Base-by-base conservation (phyloP, 2,888 invertebrate genomes). In the Drosophila prolongata region DNA sequence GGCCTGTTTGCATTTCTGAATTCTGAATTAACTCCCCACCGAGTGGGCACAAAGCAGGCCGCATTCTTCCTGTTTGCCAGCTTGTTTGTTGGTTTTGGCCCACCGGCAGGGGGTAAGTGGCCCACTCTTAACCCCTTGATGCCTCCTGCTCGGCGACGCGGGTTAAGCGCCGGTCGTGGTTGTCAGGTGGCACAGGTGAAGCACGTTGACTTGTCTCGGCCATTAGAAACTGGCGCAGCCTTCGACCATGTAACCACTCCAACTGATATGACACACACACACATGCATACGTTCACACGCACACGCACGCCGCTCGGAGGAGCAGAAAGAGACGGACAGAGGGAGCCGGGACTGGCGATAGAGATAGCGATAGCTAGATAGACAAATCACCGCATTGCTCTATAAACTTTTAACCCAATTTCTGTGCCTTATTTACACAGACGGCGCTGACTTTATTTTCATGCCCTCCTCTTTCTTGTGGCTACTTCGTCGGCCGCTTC, bases 341-440 rank as follows among this genome's bases (percentile, higher is more conserved):
- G 8, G 11, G 14, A 13, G 34, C 46, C 9, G n/a, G 35, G 14
- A 13, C 14, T 30, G 35, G 53, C 44, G 49, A 50, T 43, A 37
- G 49, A 62, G 50, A 62, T 11, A 43, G 43, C 16, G 11, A 43
- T 43, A 43, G 43, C 43, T 9, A 42, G 14, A 47, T 30, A 30
- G 80, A 80, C 75, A 84, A 87, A 83, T 83, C 87, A 77, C 87
- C 80, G 86, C 84, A 80, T 84, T 83, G 77, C 86, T 87, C 82
- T 85, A 89, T 90, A 88, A 90, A 90, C 90, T 90, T 90, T 90
- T 90, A 90, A 90, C 90, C 90, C 75, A 90, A 90, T 90, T 89
- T 79, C 80, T 89, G 65, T 85, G 85, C 87, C 81, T 89, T 89
- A 90, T 90, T 90, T 89, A 89, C 87, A 87, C 76, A 83, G 80